A percentile compares a stretch with the other conserved stretches of the same genome.
Conservation (phyloP, 2,888 invertebrate genomes). For the Erynnis tages region DNA sequence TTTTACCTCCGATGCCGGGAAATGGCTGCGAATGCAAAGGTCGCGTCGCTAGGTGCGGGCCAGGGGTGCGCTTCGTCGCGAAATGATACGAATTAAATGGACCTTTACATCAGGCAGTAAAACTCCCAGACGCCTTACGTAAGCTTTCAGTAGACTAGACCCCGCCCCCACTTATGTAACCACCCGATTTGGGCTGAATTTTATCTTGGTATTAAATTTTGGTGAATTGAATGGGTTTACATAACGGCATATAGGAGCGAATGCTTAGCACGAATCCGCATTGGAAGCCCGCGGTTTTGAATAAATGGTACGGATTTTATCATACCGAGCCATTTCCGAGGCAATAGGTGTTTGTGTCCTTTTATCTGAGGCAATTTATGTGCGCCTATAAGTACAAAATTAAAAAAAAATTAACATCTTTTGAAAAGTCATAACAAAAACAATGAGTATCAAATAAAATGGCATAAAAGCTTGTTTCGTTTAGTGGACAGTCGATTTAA, state of each 20-base stretch:
- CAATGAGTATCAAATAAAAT: too few relatives aligned
- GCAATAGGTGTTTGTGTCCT: too few relatives aligned
- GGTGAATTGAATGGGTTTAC: conserved; percentile 12
- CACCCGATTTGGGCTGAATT: conserved; percentile 47
- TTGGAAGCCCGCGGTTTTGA: not conserved
- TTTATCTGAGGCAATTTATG: too few relatives aligned
- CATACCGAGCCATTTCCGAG: too few relatives aligned
- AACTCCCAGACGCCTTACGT: conserved; percentile 67
- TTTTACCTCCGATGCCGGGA: conserved; percentile 2
- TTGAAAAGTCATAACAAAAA: too few relatives aligned
- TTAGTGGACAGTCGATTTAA: not conserved
- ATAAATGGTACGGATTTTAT: not conserved
- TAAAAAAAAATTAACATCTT: too few relatives aligned
- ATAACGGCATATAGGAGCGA: not conserved
- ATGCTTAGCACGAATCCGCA: not conserved
- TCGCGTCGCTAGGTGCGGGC: conserved; percentile 12
- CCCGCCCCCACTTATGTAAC: conserved; percentile 74
- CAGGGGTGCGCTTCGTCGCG: conserved; percentile 19
- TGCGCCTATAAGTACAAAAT: too few relatives aligned
- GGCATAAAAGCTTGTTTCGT: not conserved
- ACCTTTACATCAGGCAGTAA: conserved; percentile 36
- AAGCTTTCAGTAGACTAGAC: conserved; percentile 56
- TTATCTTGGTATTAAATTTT: conserved; percentile 37
- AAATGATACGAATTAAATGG: conserved; percentile 41
- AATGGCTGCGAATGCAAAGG: conserved; percentile 38